Percentiles rank a stretch among this genome's conserved stretches.
phyloP scores from a whole-genome alignment of 1,140 invertebrate genomes.

The Hylaeus anthracinus region DNA sequence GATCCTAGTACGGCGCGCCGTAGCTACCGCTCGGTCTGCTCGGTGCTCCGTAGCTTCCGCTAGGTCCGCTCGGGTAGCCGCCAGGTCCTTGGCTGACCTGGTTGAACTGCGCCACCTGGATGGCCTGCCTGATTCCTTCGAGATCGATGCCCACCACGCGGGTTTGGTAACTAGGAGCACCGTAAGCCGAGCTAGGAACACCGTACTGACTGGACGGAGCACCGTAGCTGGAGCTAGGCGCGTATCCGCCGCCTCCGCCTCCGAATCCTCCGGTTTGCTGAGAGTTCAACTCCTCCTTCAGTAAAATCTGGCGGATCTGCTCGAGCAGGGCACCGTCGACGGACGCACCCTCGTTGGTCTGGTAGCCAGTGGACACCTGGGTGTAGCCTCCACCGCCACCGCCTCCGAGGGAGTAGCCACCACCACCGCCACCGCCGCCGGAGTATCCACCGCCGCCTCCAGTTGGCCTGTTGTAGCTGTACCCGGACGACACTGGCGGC shows the following conservation, averaged over 20 bases:
- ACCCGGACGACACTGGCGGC: constrained; percentile 83
- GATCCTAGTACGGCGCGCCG: constrained; percentile 69
- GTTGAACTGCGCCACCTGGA: constrained; percentile 88
- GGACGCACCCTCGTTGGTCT: constrained; percentile 88
- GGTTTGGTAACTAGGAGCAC: constrained; percentile 81
- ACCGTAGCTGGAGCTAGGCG: constrained; percentile 80
- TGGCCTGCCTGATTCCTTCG: constrained; percentile 88
- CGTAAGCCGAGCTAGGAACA: constrained; percentile 82
- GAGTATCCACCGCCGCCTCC: constrained; percentile 82
- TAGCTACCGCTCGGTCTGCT: constrained; percentile 76
- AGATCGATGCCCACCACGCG: constrained; percentile 88
- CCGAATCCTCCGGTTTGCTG: constrained; percentile 78
- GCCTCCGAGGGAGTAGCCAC: constrained; percentile 71
- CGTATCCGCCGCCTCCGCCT: constrained; percentile 69
- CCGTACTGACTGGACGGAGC: constrained; percentile 84
- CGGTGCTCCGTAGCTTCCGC: constrained; percentile 79
- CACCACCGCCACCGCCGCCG: constrained; percentile 76
- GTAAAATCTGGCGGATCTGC: constrained; percentile 89
- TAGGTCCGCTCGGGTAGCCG: constrained; percentile 83
- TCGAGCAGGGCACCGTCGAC: constrained; percentile 89
- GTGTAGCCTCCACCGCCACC: constrained; percentile 87
- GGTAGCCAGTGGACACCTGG: constrained; percentile 86
- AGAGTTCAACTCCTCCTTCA: constrained; percentile 88
- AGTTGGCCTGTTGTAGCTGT: constrained; percentile 84
- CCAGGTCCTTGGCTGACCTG: constrained; percentile 77